A percentile compares a stretch with the other conserved stretches of the same genome.
Conservation (phyloP, 2,888 invertebrate species). For the Carterocephalus palaemon region DNA sequence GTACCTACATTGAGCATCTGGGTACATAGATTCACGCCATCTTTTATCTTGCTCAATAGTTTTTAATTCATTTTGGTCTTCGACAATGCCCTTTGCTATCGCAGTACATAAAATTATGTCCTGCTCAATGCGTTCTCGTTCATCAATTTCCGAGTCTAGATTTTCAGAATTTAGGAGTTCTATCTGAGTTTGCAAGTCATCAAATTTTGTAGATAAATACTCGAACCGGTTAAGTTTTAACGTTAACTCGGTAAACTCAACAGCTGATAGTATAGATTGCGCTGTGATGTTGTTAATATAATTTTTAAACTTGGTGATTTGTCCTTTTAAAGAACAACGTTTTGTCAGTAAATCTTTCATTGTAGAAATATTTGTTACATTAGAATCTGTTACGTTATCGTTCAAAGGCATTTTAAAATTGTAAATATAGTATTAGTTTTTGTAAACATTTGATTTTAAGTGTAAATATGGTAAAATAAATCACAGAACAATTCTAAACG, state of each 20-base stretch:
- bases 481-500: neutral
- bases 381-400: neutral
- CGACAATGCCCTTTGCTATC: neutral
- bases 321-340: slow-evolving; percentile 19
- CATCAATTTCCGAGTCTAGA: slow-evolving; percentile 16
- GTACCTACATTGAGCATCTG: slow-evolving; percentile 6
- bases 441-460: too few relatives aligned
- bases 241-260: slow-evolving; percentile 5
- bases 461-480: too few relatives aligned
- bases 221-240: slow-evolving; percentile 18
- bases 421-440: too few relatives aligned
- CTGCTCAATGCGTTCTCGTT: slow-evolving; percentile 19
- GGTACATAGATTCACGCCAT: slow-evolving; percentile 6
- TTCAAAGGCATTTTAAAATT: neutral
- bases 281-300: slow-evolving; percentile 7
- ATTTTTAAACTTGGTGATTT: slow-evolving; percentile 26
- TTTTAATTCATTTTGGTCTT: neutral
- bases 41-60: slow-evolving; percentile 1
- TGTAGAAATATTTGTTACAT: neutral
- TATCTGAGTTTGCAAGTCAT: slow-evolving; percentile 26
- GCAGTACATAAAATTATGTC: slow-evolving; percentile 14
- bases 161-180: slow-evolving; percentile 23
- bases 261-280: neutral
- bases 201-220: slow-evolving; percentile 13
- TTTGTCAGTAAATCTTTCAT: neutral